These are phyloP conservation scores for Eupithecia centaureata DNA, from an alignment of 2,888 invertebrate genomes.

Conservation along the genomic window DNA sequence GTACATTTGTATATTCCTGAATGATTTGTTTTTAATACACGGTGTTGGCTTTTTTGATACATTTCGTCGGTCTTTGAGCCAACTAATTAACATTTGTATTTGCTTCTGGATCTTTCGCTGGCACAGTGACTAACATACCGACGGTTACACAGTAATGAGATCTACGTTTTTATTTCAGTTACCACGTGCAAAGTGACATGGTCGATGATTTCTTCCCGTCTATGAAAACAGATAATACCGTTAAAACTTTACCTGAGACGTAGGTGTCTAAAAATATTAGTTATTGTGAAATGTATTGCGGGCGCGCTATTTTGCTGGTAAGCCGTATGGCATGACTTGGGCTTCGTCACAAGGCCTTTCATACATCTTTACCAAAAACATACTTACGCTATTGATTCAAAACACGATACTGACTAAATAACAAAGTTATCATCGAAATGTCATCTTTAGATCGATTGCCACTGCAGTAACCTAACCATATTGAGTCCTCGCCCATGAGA, in stretches of 20 bases:
- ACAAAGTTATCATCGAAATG: conserved; percentile 72
- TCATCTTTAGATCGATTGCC: conserved; percentile 58
- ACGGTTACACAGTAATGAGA: conserved; percentile 52
- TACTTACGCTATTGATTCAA: conserved; percentile 47
- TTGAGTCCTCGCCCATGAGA: conserved; percentile 1
- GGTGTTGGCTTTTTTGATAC: conserved; percentile 4
- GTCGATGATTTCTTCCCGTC: conserved; percentile 95
- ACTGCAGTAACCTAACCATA: neutral
- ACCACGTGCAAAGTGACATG: conserved; percentile 95
- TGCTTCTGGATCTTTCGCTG: neutral
- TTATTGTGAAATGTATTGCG: conserved; percentile 52
- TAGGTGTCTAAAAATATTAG: conserved; percentile 54
- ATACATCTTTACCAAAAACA: conserved; percentile 41
- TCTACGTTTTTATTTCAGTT: conserved; percentile 90
- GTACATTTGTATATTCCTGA: neutral
- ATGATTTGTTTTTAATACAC: conserved; percentile 1
- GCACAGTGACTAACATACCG: conserved; percentile 54
- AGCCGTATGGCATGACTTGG: conserved; percentile 76
- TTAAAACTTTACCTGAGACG: conserved; percentile 65
- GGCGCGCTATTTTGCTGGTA: conserved; percentile 68
- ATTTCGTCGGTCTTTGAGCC: neutral
- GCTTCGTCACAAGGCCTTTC: conserved; percentile 62
- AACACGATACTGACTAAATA: conserved; percentile 51
- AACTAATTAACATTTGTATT: neutral
- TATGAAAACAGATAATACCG: conserved; percentile 79